Conservation (phyloP, 1,140 invertebrate species). For the Ruditapes philippinarum region DNA sequence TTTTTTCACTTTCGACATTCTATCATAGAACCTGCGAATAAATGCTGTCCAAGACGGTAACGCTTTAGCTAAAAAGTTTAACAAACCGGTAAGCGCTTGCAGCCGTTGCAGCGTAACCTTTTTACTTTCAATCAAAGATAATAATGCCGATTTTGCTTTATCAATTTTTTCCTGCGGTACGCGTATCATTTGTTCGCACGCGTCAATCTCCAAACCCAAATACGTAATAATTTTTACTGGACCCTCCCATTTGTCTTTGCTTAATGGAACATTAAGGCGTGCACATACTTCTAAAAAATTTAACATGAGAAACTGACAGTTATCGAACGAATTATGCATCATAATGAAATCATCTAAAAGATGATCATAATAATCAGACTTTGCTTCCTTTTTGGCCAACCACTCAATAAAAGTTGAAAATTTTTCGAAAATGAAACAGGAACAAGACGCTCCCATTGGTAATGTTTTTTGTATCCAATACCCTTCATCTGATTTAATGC, state of each 20-base stretch:
- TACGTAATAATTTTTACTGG: too few relatives aligned
- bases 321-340: neutral
- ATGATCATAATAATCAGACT: neutral
- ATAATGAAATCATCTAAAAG: too few relatives aligned
- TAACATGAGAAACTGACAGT: neutral
- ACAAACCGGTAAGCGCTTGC: neutral
- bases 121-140: too few relatives aligned
- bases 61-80: neutral
- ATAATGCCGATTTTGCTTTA: neutral
- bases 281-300: neutral
- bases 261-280: neutral
- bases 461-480: constrained; percentile 8
- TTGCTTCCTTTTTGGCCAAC: neutral
- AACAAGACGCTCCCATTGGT: too few relatives aligned
- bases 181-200: neutral
- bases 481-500: neutral
- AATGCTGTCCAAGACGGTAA: neutral
- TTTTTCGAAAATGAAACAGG: neutral
- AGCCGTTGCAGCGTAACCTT: neutral
- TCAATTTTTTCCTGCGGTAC: neutral
- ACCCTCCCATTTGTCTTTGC: neutral
- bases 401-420: constrained; percentile 10
- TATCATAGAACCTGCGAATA: constrained; percentile 50
- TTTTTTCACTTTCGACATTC: constrained; percentile 4
- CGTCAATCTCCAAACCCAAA: constrained; percentile 9